Evolutionary conservation across 2,113 vertebrate species (phyloP).

Genomic region (Plectropomus leopardus): DNA sequence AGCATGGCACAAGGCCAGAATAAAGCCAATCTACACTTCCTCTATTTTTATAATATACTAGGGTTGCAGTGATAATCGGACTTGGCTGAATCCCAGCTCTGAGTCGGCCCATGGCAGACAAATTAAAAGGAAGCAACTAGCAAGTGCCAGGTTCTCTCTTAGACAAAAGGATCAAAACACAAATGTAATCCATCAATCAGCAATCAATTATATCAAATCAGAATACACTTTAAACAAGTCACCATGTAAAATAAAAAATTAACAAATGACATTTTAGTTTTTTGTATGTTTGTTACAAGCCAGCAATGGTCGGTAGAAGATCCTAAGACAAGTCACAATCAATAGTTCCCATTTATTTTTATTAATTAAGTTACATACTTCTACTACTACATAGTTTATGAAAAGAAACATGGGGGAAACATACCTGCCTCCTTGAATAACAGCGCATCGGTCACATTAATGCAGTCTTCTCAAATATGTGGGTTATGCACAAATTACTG

Average conservation of each 20-base stretch:
- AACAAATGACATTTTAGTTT: neutral
- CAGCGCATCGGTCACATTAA: no score
- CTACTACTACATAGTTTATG: no score
- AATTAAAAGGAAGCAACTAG: neutral
- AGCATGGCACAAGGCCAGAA: constrained; percentile 22
- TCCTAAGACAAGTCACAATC: no score
- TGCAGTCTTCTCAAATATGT: no score
- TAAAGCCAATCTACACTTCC: constrained; percentile 16
- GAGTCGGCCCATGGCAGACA: constrained; percentile 3
- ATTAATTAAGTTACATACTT: no score
- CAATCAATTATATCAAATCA: neutral
- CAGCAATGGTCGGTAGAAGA: no score
- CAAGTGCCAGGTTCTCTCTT: neutral
- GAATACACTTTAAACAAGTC: neutral
- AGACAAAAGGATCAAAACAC: neutral
- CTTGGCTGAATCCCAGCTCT: constrained; percentile 20
- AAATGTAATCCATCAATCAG: neutral
- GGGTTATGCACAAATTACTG: no score
- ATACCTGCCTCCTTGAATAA: no score
- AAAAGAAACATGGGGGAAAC: no score
- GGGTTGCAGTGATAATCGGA: constrained; percentile 26
- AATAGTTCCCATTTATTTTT: no score
- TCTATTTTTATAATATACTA: constrained; percentile 21
- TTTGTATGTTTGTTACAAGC: neutral
- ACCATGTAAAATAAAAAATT: neutral